A percentile compares a stretch with the other conserved stretches of the same genome.
phyloP scores from a whole-genome alignment of 2,888 invertebrate species.

The Volucella zonaria region DNA sequence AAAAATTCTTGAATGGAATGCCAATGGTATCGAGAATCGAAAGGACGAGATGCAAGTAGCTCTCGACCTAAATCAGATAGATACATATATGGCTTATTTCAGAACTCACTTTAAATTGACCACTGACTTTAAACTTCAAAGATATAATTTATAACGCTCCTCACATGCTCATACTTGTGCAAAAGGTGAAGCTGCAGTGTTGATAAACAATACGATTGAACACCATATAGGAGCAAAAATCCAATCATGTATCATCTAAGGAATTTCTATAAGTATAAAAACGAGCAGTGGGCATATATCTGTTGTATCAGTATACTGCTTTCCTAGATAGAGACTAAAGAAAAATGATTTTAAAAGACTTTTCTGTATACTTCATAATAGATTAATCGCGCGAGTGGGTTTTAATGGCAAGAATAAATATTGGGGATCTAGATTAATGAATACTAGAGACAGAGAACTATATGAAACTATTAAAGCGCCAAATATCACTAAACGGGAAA shows the following conservation, averaged over 20 bases:
- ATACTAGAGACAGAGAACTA: no score
- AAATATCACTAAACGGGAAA: conserved; percentile 1
- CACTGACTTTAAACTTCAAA: no score
- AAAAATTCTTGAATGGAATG: no score
- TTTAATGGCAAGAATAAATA: neutral
- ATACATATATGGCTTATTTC: neutral
- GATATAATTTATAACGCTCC: neutral
- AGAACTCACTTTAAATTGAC: neutral
- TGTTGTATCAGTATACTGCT: neutral
- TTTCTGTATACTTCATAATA: neutral
- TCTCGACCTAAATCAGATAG: neutral
- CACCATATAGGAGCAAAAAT: conserved; percentile 10
- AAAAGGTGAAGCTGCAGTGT: neutral
- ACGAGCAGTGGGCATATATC: neutral
- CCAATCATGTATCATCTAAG: neutral
- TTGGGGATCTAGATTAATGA: no score
- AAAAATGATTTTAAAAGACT: neutral
- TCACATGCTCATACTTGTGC: conserved; percentile 1
- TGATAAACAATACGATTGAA: neutral
- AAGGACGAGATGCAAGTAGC: conserved; percentile 3
- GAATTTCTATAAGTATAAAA: neutral
- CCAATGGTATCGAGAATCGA: no score
- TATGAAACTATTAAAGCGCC: neutral
- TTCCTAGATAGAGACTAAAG: neutral
- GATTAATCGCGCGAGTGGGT: neutral